phyloP scores from a whole-genome alignment of 2,113 vertebrate genomes.

The Lynx canadensis region DNA sequence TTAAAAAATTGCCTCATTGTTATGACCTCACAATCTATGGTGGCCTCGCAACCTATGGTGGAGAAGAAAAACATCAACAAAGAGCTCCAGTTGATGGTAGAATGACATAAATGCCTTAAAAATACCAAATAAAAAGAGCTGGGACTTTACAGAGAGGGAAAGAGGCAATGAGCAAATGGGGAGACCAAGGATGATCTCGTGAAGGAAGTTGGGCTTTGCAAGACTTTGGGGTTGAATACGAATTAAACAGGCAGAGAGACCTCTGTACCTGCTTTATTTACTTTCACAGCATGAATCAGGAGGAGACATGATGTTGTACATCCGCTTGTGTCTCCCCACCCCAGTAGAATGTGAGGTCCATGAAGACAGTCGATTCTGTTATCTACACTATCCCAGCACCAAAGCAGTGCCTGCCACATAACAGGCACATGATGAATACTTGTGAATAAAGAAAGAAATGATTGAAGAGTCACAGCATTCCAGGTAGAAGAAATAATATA shows the following conservation, averaged over 20 bases:
- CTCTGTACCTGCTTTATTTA: background rate
- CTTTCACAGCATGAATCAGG: background rate
- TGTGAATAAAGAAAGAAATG: background rate
- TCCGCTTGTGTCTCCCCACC: background rate
- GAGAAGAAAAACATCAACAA: background rate
- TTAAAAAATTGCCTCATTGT: background rate
- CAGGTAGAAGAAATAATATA: background rate
- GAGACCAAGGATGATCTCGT: background rate
- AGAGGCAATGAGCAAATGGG: background rate
- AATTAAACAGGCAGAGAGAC: background rate
- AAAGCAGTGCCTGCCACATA: background rate
- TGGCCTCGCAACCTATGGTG: background rate
- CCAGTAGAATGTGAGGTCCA: background rate
- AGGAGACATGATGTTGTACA: background rate
- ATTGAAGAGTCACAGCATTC: background rate
- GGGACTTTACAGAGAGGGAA: background rate
- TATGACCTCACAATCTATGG: background rate
- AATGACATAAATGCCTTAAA: background rate
- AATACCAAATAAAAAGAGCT: background rate
- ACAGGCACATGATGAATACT: background rate
- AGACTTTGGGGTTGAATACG: background rate
- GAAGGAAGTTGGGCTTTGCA: background rate
- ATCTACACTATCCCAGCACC: background rate
- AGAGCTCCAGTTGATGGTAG: background rate
- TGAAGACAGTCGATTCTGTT: background rate